These are phyloP conservation scores for Amblyornis subalaris DNA, from an alignment of 2,113 vertebrate genomes.

Conservation along the genomic window DNA sequence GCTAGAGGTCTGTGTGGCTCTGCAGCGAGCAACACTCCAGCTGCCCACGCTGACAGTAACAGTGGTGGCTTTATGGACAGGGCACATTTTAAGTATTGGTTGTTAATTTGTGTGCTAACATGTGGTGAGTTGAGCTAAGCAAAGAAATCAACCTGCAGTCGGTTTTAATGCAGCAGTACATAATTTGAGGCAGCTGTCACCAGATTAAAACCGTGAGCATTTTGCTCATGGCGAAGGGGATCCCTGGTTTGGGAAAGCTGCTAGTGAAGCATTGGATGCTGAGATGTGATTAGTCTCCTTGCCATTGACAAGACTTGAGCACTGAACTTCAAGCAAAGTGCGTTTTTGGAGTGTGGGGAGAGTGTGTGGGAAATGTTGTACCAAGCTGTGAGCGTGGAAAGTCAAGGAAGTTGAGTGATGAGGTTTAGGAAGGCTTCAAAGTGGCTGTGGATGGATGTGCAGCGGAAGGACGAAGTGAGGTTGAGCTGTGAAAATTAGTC, in stretches of 20 bases:
- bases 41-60: not conserved
- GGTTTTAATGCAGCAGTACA: not conserved
- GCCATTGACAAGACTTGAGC: not conserved
- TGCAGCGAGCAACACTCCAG: not conserved
- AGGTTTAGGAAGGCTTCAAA: not conserved
- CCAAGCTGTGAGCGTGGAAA: not conserved
- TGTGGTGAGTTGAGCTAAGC: not conserved
- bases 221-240: not conserved
- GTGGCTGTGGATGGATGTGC: conserved; percentile 18
- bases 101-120: not conserved
- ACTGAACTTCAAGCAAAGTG: not conserved
- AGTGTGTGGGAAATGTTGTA: not conserved
- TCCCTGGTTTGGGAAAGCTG: not conserved
- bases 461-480: not conserved
- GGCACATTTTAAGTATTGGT: not conserved
- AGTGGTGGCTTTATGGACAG: not conserved
- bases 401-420: not conserved
- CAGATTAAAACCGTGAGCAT: not conserved
- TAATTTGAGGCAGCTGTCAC: not conserved
- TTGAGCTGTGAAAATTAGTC: not conserved
- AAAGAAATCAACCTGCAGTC: not conserved
- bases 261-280: not conserved
- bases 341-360: not conserved
- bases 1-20: not conserved
- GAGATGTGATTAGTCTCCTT: not conserved